Base-by-base conservation (phyloP, 1,140 invertebrate genomes). In the Drosophila oshimai region DNA sequence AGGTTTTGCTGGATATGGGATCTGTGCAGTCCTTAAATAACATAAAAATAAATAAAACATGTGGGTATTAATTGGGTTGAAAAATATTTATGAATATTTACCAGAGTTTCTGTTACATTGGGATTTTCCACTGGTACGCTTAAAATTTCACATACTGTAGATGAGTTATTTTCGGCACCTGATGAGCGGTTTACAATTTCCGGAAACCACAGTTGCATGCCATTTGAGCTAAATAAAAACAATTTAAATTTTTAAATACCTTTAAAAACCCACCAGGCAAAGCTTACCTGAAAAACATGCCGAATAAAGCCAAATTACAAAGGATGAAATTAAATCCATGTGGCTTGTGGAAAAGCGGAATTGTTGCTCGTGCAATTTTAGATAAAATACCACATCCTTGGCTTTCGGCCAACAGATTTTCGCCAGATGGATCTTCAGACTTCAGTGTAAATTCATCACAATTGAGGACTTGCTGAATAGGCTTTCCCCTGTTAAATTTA, bases 401-500 rank as follows among this genome's bases (percentile, higher is more conserved):
- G 5, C 37, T 22, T 24, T 61, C 54, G 0, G 37, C 24, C 7
- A 90, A 39, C 15, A 76, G 24, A 15, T 61, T 71, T n/a, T 90
- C 80, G n/a, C 65, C 71, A 9, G 51, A 34, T 7, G 69, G 45
- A 20, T 44, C 53, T 33, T 89, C 89, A 0, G 84, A 64, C 9
- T 83, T 88, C 0, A 90, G 17, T 0, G 34, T 42, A 13, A 81
- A 60, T 10, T 81, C 53, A 7, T 67, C 46, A 26, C 64, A 53
- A 29, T 74, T 78, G 0, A 81, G 39, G 20, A 88, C 10, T 17
- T 44, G 45, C 13, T 60, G 55, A 6, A 89, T 31, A n/a, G 74
- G 17, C 2, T 91, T 91, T 17, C 92, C 92, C 2, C 90, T 91
- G 72, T 93, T 93, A 18, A 91, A 74, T 15, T 89, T 72, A 57